Evolutionary conservation across 2,113 vertebrate species (phyloP), one percentile per base, ranked within the genome.

Genomic region (Ardeotis arabs): DNA sequence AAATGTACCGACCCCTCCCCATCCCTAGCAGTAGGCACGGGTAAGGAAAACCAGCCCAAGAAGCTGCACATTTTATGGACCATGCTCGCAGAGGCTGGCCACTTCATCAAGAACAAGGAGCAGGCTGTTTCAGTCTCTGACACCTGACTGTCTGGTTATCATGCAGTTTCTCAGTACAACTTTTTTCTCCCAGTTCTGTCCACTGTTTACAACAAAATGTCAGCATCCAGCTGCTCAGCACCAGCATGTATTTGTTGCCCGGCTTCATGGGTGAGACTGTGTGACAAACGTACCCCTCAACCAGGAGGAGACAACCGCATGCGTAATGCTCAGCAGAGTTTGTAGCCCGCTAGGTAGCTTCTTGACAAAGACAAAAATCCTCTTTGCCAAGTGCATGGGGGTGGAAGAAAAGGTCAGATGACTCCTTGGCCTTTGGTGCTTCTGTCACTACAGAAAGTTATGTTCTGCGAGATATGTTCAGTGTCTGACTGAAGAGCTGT

Each of bases 351-450:
- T 20, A 50, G 83, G 83, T 50, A 85, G 39, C 39, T 84, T 41
- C 41, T 74, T 74, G 88, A 84, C 79, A 89, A 72, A 84, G 85
- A 84, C 63, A 90, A 82, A 77, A 75, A 82, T 84, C 64, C 35
- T 59, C 72, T 90, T 87, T 96, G 85, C 76, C 86, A 94, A 35
- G 49, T 83, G 93, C 84, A 27, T 70, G 64, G 77, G 80, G 81
- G 70, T 92, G 81, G 95, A 97, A 64, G 91, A 91, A 96, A 97
- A 97, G 95, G 93, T 97, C 95, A 89, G 88, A 91, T 89, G 91
- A 68, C 55, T 94, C 79, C 83, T 82, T 88, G 88, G 94, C 96
- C 96, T 97, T 97, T 95, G 91, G 79, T 83, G 88, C 91, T 95
- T 95, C 89, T 94, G 96, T 94, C 94, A 47, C 78, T 91, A 73